Evolutionary conservation across 1,140 invertebrate species (phyloP), one percentile per base, ranked within the genome.

Genomic region (Cherax destructor): DNA sequence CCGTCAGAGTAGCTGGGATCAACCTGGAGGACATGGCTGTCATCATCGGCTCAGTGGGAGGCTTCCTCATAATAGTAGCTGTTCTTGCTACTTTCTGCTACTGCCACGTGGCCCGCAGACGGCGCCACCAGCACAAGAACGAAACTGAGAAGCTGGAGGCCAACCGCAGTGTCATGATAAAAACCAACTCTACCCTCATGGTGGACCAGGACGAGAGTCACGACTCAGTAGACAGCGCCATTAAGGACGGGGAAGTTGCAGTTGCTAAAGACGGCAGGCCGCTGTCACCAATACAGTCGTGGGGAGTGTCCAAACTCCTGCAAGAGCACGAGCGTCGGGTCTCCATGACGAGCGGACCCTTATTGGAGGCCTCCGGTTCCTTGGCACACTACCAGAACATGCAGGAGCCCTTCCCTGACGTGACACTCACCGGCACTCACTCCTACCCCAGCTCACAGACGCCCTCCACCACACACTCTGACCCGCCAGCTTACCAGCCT

Each of bases 281-380:
- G 16, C 93, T 95, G 24, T 95, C 95, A 88, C 95, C 95, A 6
- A 95, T 95, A 92, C 95, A 96, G 89, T 95, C 95, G 1, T 96
- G 96, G 96, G 95, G 95, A 50, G 96, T 96, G 6, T 95, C 95
- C 13, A 95, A 96, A 93, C 93, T 96, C 11, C 93, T 96, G 4
- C 95, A 95, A 92, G 96, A 96, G 93, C 96, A 96, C 91, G 96
- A 96, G 93, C 94, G 95, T 50, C 94, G 95, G 18, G 91, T 93
- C 41, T 93, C 92, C 50, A 91, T 93, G 74, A 93, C 88, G 5
- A 93, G 92, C 74, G 92, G 92, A 13, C 92, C 92, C 7, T 65
- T 90, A 41, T 76, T 92, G n/a, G 86, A 91, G 21, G 86, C 91
- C n/a, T 79, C 88, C 11, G 90, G 87, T 6, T 83, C 91, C 50